These are phyloP conservation scores for Sesamia nonagrioides DNA, from an alignment of 1,140 invertebrate species.

Conservation along the genomic window DNA sequence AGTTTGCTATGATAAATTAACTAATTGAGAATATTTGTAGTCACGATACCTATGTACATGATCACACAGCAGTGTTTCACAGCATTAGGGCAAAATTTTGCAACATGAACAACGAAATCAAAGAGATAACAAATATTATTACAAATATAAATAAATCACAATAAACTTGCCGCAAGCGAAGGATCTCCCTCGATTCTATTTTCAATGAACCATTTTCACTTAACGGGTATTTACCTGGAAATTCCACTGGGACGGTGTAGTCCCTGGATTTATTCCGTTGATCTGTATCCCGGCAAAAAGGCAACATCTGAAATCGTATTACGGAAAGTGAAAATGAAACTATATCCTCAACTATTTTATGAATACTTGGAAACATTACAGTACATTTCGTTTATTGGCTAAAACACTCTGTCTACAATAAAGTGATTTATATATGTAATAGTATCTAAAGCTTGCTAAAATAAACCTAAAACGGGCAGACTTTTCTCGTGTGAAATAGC, in stretches of 20 bases:
- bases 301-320: constrained; percentile 88
- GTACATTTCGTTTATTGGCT: background rate
- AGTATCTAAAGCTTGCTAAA: background rate
- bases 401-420: background rate
- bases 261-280: constrained; percentile 97
- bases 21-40: no score
- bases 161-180: background rate
- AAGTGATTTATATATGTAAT: background rate
- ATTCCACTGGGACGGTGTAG: constrained; percentile 96
- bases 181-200: background rate
- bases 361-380: background rate
- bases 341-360: background rate
- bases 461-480: background rate
- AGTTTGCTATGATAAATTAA: no score
- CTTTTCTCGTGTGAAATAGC: background rate
- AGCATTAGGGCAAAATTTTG: no score
- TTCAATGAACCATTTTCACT: background rate
- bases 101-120: background rate
- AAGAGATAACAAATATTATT: background rate
- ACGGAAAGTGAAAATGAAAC: background rate
- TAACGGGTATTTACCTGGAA: constrained; percentile 80
- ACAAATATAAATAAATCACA: background rate
- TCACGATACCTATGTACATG: no score
- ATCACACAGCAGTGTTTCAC: no score
- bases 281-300: constrained; percentile 97